These are phyloP conservation scores for Sinonovacula constricta DNA, from an alignment of 1,140 invertebrate genomes.

Conservation along the genomic window DNA sequence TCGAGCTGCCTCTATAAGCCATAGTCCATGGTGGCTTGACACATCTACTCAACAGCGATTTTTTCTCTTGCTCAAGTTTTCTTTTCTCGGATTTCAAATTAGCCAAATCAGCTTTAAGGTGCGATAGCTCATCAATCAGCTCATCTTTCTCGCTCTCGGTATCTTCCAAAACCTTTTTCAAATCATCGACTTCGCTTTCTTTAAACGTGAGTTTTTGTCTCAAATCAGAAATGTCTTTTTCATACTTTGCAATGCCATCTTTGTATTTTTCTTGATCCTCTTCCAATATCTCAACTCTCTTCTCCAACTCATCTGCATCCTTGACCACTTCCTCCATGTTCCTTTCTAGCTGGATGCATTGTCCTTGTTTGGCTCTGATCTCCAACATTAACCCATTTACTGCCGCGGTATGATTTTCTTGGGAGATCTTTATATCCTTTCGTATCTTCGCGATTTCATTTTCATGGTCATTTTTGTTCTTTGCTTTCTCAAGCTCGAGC, in stretches of 20 bases:
- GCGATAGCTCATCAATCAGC: conserved; percentile 33
- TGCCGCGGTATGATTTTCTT: conserved; percentile 15
- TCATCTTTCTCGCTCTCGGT: conserved; percentile 49
- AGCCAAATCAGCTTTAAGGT: conserved; percentile 30
- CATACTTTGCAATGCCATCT: conserved; percentile 27
- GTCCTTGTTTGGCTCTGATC: conserved; percentile 19
- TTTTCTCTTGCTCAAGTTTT: conserved; percentile 42
- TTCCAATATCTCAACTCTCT: conserved; percentile 35
- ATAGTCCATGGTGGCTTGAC: conserved; percentile 41
- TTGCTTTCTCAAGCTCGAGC: conserved; percentile 28
- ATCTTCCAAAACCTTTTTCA: conserved; percentile 33
- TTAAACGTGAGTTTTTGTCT: conserved; percentile 26
- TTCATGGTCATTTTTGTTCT: conserved; percentile 19
- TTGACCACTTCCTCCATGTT: conserved; percentile 2
- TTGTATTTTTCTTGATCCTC: conserved; percentile 29
- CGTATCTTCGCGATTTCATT: conserved; percentile 28
- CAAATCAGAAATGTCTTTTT: conserved; percentile 36
- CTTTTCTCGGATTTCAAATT: conserved; percentile 42
- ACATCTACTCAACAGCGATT: conserved; percentile 40
- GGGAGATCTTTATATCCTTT: conserved; percentile 29
- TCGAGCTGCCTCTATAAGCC: background rate
- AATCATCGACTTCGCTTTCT: conserved; percentile 26
- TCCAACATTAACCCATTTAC: conserved; percentile 26
- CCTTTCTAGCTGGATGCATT: conserved; percentile 4
- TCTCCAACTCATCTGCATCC: conserved; percentile 22